These are phyloP conservation scores for Nomada fabriciana DNA, from an alignment of 2,888 invertebrate species.

Conservation along the genomic window DNA sequence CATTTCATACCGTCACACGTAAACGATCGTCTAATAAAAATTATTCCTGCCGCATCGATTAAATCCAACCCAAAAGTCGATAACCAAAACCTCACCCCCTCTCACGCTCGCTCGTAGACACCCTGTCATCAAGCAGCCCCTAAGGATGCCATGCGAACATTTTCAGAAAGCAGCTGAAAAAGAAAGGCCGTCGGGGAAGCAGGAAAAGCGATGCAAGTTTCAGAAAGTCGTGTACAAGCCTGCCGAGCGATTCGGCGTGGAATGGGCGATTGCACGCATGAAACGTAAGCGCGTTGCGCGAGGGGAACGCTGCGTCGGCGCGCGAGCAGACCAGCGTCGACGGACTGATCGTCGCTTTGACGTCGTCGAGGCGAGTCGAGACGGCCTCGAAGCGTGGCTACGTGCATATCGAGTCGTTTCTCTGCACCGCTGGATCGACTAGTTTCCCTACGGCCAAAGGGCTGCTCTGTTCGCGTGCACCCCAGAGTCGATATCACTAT, in stretches of 20 bases:
- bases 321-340: conserved; percentile 51
- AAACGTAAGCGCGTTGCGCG: conserved; percentile 57
- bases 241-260: conserved; percentile 29
- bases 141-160: not conserved
- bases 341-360: conserved; percentile 52
- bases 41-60: no score
- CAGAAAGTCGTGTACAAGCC: not conserved
- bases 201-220: not conserved
- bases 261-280: conserved; percentile 46
- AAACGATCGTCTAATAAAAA: no score
- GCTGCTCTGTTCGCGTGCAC: conserved; percentile 15
- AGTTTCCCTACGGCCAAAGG: not conserved
- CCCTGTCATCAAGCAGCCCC: not conserved
- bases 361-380: conserved; percentile 58
- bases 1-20: no score
- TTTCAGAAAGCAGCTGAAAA: not conserved
- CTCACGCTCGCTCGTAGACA: not conserved
- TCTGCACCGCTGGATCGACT: not conserved
- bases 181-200: not conserved
- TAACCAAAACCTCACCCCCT: not conserved
- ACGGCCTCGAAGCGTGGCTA: conserved; percentile 25
- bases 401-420: conserved; percentile 1
- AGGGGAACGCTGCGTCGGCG: conserved; percentile 59
- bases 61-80: not conserved
- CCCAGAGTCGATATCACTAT: conserved; percentile 1